Percentiles rank a stretch among this genome's conserved stretches.
Conservation (phyloP, 2,797 vertebrate species). For the Sarcoramphus papa region DNA sequence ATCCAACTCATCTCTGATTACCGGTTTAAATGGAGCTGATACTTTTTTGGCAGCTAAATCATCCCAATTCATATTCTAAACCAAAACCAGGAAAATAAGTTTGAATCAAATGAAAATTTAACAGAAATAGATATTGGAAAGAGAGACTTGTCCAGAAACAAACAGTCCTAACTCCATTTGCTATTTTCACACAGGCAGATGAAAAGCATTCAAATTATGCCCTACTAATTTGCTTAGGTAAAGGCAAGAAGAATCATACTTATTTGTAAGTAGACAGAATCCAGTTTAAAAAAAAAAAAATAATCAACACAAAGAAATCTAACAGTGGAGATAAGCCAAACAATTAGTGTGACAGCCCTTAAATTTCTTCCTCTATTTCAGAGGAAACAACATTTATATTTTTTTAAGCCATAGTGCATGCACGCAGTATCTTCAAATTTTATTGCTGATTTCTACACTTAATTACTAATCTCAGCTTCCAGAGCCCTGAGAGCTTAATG, state of each 20-base stretch:
- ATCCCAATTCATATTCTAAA: conserved; percentile 94
- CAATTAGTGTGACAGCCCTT: background rate
- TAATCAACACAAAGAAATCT: background rate
- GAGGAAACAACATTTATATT: background rate
- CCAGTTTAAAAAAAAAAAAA: background rate
- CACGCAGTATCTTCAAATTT: background rate
- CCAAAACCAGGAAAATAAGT: conserved; percentile 8
- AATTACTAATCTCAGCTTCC: background rate
- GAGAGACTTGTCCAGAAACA: background rate
- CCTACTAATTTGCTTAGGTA: background rate
- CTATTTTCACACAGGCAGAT: background rate
- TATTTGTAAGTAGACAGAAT: background rate
- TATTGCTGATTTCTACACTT: background rate
- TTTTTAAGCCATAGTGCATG: background rate
- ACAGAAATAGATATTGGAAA: background rate
- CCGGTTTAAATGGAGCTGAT: conserved; percentile 91
- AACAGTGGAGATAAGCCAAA: background rate
- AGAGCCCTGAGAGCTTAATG: background rate
- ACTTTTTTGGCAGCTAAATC: conserved; percentile 95
- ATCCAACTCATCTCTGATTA: conserved; percentile 95
- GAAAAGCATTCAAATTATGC: background rate
- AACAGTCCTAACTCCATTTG: background rate
- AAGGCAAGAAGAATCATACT: background rate
- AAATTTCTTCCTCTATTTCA: background rate
- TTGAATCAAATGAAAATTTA: background rate